Percentiles rank a stretch among this genome's conserved stretches.
These are phyloP conservation scores for Suncus etruscus DNA, from an alignment of 2,113 vertebrate genomes.

Conservation along the genomic window DNA sequence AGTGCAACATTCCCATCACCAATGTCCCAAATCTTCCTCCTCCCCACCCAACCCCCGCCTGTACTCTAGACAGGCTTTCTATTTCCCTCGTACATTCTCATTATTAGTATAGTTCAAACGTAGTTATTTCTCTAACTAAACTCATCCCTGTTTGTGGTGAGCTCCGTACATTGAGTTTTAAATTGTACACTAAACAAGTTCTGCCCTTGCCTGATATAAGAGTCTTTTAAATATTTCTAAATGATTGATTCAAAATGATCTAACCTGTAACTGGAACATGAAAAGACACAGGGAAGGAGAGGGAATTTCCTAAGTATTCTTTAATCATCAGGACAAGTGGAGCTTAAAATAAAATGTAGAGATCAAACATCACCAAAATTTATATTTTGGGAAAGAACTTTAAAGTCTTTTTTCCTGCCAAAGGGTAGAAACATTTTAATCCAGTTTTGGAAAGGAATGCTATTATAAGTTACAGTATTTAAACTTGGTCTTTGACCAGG, in stretches of 20 bases:
- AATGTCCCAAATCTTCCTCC: no score
- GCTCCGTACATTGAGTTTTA: no score
- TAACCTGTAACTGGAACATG: background rate
- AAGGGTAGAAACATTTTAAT: constrained; percentile 68
- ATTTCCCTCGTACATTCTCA: no score
- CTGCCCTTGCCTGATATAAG: background rate
- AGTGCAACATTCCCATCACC: no score
- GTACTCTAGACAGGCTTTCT: no score
- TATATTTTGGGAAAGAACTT: constrained; percentile 65
- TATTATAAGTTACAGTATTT: constrained; percentile 69
- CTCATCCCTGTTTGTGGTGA: no score
- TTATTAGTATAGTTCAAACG: no score
- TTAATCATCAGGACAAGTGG: constrained; percentile 43
- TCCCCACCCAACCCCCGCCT: no score
- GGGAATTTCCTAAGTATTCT: constrained; percentile 33
- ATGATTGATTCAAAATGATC: background rate
- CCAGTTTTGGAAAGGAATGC: constrained; percentile 72
- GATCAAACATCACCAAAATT: constrained; percentile 58
- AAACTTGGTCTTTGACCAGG: constrained; percentile 68
- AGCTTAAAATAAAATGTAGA: constrained; percentile 70
- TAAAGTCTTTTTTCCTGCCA: constrained; percentile 52
- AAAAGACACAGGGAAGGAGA: constrained; percentile 7
- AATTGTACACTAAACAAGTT: no score
- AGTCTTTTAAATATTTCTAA: background rate
- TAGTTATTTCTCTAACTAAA: no score